Evolutionary conservation across 2,797 vertebrate genomes (phyloP), one percentile per base, ranked within the genome.

Genomic region (Pseudocheirus occidentalis): DNA sequence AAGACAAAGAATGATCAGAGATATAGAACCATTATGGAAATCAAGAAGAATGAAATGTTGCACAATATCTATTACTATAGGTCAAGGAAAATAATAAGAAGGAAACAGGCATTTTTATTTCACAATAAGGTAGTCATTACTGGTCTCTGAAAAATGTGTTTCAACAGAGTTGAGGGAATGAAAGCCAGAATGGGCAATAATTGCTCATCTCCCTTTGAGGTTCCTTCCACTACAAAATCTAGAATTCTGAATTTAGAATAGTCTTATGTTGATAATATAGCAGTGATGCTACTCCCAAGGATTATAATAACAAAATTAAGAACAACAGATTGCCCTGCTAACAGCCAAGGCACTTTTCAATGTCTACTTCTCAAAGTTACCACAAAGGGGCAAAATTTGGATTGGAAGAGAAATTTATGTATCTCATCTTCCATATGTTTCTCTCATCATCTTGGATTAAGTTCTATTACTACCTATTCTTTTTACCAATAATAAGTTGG

Each of bases 361-460:
- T 81, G 73, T 81, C 73, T 24, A 46, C 21, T 81, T 81, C 9
- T 46, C 73, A 81, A 40, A 46, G 40, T 81, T 81, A 46, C 40
- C 21, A 81, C 40, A 81, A 81, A 81, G 40, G 3, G 73, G n/a
- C 21, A 81, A 81, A 46, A 81, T 46, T 81, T 81, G 40, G 21
- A 46, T 81, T 81, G 73, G 73, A 46, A 81, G 40, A 46, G 18
- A 46, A 46, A 81, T 27, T 46, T 81, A 21, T 46, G 40, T 46
- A 81, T 24, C 6, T 46, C 12, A 46, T 81, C 46, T 46, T 24
- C 40, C 73, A 81, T 81, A 40, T 81, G 40, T 81, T 81, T 6
- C 40, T 81, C 73, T 81, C 40, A 81, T 81, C 7, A 46, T 12
- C 18, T 93, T 90, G 57, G 55, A 91, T 93, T 90, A 93, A 94